These are phyloP conservation scores for Clupea harengus DNA, from an alignment of 2,113 vertebrate species.

Conservation along the genomic window DNA sequence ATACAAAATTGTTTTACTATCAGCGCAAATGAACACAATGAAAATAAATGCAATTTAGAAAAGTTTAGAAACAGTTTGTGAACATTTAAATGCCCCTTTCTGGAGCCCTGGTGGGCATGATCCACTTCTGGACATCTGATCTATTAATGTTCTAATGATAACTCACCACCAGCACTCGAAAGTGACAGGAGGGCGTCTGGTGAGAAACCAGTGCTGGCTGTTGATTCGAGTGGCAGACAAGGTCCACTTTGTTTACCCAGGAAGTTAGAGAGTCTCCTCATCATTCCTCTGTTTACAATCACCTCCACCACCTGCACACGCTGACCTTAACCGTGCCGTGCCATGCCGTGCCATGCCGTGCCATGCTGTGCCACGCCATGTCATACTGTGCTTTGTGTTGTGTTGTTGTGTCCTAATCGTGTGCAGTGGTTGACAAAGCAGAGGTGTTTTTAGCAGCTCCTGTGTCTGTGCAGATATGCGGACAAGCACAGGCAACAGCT, in stretches of 20 bases:
- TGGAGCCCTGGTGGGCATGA: not conserved
- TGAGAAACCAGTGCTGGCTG: not conserved
- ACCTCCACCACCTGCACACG: not conserved
- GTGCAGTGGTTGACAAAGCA: not conserved
- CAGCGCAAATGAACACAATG: not conserved
- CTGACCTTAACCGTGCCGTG: not conserved
- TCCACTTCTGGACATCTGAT: no score
- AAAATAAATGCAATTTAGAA: not conserved
- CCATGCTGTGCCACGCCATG: not conserved
- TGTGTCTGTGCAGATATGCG: not conserved
- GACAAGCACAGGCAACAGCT: conserved; percentile 26
- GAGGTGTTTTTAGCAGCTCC: not conserved
- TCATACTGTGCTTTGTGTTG: not conserved
- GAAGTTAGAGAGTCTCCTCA: not conserved
- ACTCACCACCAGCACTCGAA: not conserved
- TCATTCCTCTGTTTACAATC: conserved; percentile 5
- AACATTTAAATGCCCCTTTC: not conserved
- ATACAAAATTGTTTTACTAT: not conserved
- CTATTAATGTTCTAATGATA: not conserved
- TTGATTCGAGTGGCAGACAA: not conserved
- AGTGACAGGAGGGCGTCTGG: not conserved
- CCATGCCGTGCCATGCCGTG: not conserved
- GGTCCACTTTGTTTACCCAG: conserved; percentile 11
- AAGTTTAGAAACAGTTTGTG: not conserved
- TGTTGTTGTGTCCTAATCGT: not conserved